These are phyloP conservation scores for Nasua narica DNA, from an alignment of 2,797 vertebrate species.

Conservation along the genomic window DNA sequence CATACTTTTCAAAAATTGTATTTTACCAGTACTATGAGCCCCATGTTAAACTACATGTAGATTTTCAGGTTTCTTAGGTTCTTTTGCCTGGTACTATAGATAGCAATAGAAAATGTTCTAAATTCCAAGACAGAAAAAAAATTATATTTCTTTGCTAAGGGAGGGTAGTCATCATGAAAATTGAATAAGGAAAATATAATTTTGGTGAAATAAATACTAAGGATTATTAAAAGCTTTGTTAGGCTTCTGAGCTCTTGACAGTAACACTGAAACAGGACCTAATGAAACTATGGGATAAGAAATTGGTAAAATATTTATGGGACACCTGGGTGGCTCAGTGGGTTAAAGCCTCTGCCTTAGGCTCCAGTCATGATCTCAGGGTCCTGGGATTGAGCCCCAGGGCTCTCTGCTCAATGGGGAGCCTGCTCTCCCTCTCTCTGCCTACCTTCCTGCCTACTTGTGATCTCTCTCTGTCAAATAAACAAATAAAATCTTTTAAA, in stretches of 20 bases:
- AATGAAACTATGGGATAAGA: background rate
- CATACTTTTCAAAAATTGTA: background rate
- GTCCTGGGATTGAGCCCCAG: no score
- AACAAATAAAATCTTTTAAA: no score
- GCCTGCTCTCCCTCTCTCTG: no score
- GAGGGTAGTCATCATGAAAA: background rate
- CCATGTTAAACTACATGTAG: background rate
- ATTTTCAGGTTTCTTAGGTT: background rate
- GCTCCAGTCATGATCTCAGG: no score
- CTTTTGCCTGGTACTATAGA: background rate
- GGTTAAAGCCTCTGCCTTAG: no score
- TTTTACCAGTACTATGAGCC: background rate
- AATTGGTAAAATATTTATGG: background rate
- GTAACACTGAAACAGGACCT: background rate
- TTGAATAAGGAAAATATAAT: background rate
- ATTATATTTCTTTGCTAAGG: background rate
- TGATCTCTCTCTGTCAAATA: no score
- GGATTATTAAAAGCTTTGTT: background rate
- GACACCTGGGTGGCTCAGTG: no score
- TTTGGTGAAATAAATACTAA: background rate
- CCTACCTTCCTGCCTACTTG: no score
- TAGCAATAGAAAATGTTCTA: background rate
- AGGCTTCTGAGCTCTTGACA: background rate
- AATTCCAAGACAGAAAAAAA: background rate
- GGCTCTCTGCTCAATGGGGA: no score